Evolutionary conservation across 2,113 vertebrate species (phyloP).

Genomic region (Nycticorax nycticorax): DNA sequence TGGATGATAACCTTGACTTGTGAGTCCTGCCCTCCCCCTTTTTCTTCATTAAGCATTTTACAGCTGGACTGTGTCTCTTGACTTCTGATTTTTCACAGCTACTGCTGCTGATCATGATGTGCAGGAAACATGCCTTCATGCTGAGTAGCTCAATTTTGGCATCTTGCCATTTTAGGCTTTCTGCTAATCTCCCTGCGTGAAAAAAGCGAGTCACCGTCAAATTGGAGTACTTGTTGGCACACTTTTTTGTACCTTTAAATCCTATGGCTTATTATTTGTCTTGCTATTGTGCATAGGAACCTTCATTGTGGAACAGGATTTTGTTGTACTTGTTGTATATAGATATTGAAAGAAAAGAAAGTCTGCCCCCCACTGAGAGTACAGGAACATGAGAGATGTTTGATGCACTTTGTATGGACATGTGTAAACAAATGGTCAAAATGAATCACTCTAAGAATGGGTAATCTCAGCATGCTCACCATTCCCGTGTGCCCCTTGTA

Average conservation of each 20-base stretch:
- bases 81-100: background rate
- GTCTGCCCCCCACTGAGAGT: background rate
- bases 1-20: background rate
- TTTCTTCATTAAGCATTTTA: background rate
- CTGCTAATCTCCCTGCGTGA: background rate
- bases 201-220: background rate
- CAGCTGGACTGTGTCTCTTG: background rate
- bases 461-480: background rate
- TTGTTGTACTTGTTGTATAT: background rate
- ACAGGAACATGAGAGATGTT: background rate
- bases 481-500: background rate
- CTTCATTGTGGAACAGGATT: background rate
- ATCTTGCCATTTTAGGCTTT: background rate
- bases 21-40: background rate
- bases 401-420: background rate
- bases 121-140: background rate
- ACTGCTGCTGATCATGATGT: rapidly evolving
- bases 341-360: background rate
- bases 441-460: background rate
- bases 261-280: background rate
- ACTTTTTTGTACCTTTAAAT: background rate
- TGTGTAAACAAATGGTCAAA: background rate
- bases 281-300: background rate
- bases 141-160: background rate
- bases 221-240: background rate